Conservation (phyloP, 2,113 vertebrate species). For the Salvelinus alpinus region DNA sequence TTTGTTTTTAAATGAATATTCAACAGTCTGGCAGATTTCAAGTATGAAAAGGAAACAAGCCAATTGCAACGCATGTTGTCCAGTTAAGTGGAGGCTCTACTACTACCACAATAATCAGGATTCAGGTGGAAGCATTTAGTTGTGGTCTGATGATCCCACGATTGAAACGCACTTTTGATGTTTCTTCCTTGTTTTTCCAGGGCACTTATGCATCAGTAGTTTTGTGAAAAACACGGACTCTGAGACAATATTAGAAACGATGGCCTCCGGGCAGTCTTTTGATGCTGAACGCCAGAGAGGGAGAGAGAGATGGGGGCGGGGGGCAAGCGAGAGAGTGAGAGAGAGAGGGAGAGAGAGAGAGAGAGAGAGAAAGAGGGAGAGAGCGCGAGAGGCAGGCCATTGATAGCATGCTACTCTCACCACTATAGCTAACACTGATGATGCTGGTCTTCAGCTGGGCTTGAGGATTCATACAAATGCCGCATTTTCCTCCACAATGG, state of each 20-base stretch:
- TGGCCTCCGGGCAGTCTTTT: slow-evolving; percentile 69
- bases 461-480: no score
- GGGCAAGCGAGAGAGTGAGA: not conserved
- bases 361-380: no score
- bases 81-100: slow-evolving; percentile 20
- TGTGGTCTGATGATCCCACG: slow-evolving; percentile 59
- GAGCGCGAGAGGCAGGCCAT: slow-evolving; percentile 46
- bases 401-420: slow-evolving; percentile 63
- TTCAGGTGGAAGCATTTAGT: slow-evolving; percentile 71
- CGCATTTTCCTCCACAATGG: no score
- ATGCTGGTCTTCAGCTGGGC: slow-evolving; percentile 22
- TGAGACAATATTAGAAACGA: slow-evolving; percentile 76
- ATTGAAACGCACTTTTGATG: slow-evolving; percentile 74
- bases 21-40: not conserved
- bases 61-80: not conserved
- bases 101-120: slow-evolving; percentile 43
- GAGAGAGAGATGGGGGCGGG: slow-evolving; percentile 22
- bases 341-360: no score
- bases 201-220: slow-evolving; percentile 71
- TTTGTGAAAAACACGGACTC: slow-evolving; percentile 71
- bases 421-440: slow-evolving; percentile 42
- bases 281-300: slow-evolving; percentile 66
- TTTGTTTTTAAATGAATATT: not conserved
- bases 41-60: not conserved
- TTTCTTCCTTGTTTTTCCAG: slow-evolving; percentile 65